Percentiles rank a stretch among this genome's conserved stretches.
These are phyloP conservation scores for Thereva nobilitata DNA, from an alignment of 2,888 invertebrate genomes.

Conservation along the genomic window DNA sequence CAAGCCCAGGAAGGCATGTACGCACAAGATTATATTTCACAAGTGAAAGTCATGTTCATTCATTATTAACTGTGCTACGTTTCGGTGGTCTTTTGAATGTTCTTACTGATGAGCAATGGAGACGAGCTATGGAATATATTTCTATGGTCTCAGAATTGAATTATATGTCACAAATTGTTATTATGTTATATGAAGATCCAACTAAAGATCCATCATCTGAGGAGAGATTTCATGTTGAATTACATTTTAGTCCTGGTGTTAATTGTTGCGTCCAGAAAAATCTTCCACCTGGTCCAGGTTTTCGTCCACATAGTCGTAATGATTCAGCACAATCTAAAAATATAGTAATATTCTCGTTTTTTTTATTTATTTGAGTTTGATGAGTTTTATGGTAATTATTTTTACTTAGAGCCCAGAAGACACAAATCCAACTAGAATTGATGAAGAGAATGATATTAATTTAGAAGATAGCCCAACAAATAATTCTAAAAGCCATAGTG, in stretches of 20 bases:
- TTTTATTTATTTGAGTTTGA: conserved; percentile 7
- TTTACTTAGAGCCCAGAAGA: conserved; percentile 66
- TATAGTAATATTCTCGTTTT: conserved; percentile 58
- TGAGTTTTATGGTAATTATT: conserved; percentile 31
- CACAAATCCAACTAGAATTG: conserved; percentile 69
- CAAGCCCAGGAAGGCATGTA: conserved; percentile 96
- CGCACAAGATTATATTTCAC: conserved; percentile 99
- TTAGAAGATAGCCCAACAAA: conserved; percentile 47
- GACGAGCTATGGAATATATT: conserved; percentile 97
- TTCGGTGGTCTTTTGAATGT: conserved; percentile 90
- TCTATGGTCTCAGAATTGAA: conserved; percentile 97
- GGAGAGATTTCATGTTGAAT: conserved; percentile 95
- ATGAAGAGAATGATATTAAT: conserved; percentile 69
- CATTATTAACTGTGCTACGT: conserved; percentile 90
- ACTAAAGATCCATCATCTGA: conserved; percentile 91
- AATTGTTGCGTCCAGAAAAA: conserved; percentile 96
- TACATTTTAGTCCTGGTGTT: conserved; percentile 98
- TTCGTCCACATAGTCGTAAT: conserved; percentile 87
- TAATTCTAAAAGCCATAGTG: conserved; percentile 43
- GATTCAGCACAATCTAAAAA: conserved; percentile 71
- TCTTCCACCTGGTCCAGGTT: conserved; percentile 89
- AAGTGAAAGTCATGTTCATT: conserved; percentile 98
- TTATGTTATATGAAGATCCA: conserved; percentile 98
- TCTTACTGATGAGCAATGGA: conserved; percentile 94
- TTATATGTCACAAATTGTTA: conserved; percentile 98